Percentiles rank a stretch among this genome's conserved stretches.
Conservation (phyloP, 2,888 invertebrate genomes). For the Caenorhabditis imperialis region DNA sequence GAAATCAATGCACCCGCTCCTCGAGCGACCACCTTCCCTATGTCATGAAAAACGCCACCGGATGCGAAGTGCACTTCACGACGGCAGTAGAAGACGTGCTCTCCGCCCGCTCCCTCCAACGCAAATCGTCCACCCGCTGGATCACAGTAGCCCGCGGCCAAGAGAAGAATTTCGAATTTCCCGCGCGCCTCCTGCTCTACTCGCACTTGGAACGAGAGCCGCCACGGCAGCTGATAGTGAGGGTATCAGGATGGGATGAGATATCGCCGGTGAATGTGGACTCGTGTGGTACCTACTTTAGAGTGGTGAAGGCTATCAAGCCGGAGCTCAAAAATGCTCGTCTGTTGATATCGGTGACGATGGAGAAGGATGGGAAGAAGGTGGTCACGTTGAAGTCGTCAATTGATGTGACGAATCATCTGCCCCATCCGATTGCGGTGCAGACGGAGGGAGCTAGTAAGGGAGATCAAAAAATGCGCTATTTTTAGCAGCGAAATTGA, state of each 20-base stretch:
- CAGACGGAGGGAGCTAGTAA: slow-evolving; percentile 53
- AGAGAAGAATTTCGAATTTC: slow-evolving; percentile 89
- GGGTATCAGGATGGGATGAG: slow-evolving; percentile 90
- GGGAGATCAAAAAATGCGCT: no score
- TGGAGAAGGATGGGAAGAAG: slow-evolving; percentile 94
- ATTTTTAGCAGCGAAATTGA: no score
- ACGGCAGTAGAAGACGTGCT: slow-evolving; percentile 80
- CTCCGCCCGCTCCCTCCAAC: slow-evolving; percentile 54
- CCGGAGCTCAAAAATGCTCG: slow-evolving; percentile 82
- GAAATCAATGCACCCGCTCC: slow-evolving; percentile 62
- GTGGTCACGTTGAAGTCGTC: slow-evolving; percentile 93
- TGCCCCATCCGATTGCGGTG: slow-evolving; percentile 64
- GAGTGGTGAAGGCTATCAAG: slow-evolving; percentile 78
- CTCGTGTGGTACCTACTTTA: slow-evolving; percentile 92
- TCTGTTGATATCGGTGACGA: slow-evolving; percentile 90
- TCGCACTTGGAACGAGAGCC: slow-evolving; percentile 69
- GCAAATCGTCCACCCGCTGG: slow-evolving; percentile 82
- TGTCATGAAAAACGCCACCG: slow-evolving; percentile 92
- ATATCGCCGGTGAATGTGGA: slow-evolving; percentile 93
- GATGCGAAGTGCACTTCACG: slow-evolving; percentile 88
- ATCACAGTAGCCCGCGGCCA: slow-evolving; percentile 85
- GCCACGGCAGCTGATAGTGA: slow-evolving; percentile 86
- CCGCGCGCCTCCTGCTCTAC: slow-evolving; percentile 63
- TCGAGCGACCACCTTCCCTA: slow-evolving; percentile 89
- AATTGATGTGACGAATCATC: slow-evolving; percentile 82